Evolutionary conservation across 2,888 invertebrate genomes (phyloP), one percentile per base, ranked within the genome.

Genomic region (Cephalotes varians): DNA sequence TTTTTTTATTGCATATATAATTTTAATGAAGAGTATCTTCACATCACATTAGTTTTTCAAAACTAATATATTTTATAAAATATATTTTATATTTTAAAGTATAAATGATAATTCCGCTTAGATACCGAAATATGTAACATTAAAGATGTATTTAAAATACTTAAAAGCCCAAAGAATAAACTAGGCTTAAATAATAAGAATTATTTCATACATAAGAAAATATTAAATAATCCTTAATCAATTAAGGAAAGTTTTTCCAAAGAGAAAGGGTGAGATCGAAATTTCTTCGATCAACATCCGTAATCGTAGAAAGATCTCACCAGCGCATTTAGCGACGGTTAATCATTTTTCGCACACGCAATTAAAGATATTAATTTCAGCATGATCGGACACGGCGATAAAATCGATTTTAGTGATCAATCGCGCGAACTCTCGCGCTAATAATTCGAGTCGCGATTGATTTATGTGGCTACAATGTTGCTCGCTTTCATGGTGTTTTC

Each of bases 311-410:
- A 51, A 69, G 69, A 69, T 51, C 69, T 71, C 25, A 54, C 34
- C 18, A n/a, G 34, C 9, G 6, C 58, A 44, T 73, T 58, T 58
- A 28, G 44, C n/a, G 58, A 58, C 44, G 40, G 31, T 44, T 72
- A 72, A 72, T 72, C 72, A 58, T 73, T 31, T 51, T 25, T 54
- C 58, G n/a, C 28, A 18, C 54, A 18, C 56, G 58, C 72, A 73
- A 73, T 73, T 73, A 73, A 73, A 73, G 31, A 73, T 73, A 73
- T 73, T 73, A 73, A 73, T 58, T 73, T 73, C 58, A 58, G 58
- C 31, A 58, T 44, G 71, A 15, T 37, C 25, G 54, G 34, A 54
- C 9, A 28, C 44, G 15, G 21, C 31, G 58, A 37, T 58, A 73
- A 71, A 58, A 73, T 73, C 72, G 72, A 60, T 73, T 73, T 73